These are phyloP conservation scores for Nowickia ferox DNA, from an alignment of 2,888 invertebrate species.

Conservation along the genomic window DNA sequence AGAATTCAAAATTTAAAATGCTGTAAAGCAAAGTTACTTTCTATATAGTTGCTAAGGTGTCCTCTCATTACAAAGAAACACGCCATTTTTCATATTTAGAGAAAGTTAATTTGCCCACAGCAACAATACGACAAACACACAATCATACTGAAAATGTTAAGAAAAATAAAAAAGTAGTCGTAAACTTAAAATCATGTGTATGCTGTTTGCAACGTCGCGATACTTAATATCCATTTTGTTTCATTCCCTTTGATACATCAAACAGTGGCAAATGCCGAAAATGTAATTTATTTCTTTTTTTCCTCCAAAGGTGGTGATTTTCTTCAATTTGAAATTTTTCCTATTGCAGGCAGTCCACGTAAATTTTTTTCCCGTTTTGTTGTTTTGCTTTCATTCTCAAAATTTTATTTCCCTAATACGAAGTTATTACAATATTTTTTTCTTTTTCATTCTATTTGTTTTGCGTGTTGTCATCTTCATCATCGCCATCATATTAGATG, in stretches of 20 bases:
- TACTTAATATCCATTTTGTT: conserved; percentile 72
- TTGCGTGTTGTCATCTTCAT: conserved; percentile 65
- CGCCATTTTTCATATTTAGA: conserved; percentile 63
- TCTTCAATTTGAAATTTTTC: conserved; percentile 58
- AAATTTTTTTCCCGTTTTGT: conserved; percentile 29
- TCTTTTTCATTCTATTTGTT: conserved; percentile 56
- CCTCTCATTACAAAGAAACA: conserved; percentile 30
- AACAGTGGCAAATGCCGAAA: conserved; percentile 15
- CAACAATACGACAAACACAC: conserved; percentile 9
- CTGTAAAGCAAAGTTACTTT: conserved; percentile 50
- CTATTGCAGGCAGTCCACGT: conserved; percentile 24
- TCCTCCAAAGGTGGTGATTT: conserved; percentile 52
- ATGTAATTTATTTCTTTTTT: conserved; percentile 2
- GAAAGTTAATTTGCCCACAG: conserved; percentile 50
- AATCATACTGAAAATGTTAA: neutral
- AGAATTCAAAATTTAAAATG: too few relatives aligned
- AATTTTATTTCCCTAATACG: conserved; percentile 61
- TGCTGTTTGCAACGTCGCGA: conserved; percentile 45
- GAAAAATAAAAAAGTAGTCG: conserved; percentile 20
- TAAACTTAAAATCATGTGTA: conserved; percentile 45
- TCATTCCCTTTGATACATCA: conserved; percentile 52
- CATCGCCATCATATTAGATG: conserved; percentile 50
- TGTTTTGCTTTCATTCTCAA: conserved; percentile 8
- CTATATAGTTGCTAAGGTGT: conserved; percentile 36
- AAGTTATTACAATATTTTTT: conserved; percentile 63